Evolutionary conservation across 2,113 vertebrate genomes (phyloP).

Genomic region (Bufo bufo): DNA sequence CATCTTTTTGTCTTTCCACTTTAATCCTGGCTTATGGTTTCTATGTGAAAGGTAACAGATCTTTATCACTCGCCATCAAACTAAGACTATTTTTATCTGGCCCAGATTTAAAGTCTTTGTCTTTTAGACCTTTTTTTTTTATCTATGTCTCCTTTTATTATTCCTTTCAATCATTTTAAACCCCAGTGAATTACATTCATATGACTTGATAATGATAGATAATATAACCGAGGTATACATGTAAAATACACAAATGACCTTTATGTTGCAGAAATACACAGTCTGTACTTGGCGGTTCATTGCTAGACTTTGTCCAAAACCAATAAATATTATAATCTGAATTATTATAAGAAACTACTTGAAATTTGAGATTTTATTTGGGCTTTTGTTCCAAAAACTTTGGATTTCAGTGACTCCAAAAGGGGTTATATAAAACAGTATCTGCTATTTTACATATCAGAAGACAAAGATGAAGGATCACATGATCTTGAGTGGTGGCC

Average conservation of each 20-base stretch:
- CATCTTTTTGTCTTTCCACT: slow-evolving; percentile 17
- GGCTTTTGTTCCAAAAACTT: too few relatives aligned
- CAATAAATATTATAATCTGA: too few relatives aligned
- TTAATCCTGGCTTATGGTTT: slow-evolving; percentile 30
- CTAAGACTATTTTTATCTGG: slow-evolving; percentile 20
- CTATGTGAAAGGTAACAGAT: slow-evolving; percentile 20
- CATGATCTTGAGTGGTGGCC: too few relatives aligned
- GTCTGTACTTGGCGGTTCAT: too few relatives aligned
- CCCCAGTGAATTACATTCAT: neutral
- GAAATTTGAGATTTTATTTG: too few relatives aligned
- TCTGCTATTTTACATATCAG: too few relatives aligned
- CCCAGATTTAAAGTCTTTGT: neutral
- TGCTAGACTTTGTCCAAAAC: too few relatives aligned
- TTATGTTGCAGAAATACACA: neutral
- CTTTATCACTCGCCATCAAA: slow-evolving; percentile 13
- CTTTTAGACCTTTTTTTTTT: neutral
- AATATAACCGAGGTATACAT: neutral
- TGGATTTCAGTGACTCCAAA: too few relatives aligned
- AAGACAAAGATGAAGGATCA: too few relatives aligned
- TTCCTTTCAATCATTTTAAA: neutral
- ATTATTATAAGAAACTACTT: too few relatives aligned
- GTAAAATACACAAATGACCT: too few relatives aligned
- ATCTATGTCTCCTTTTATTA: neutral
- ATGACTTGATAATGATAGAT: neutral
- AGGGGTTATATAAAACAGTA: too few relatives aligned